Evolutionary conservation across 2,797 vertebrate genomes (phyloP).

Genomic region (Aplochiton taeniatus): DNA sequence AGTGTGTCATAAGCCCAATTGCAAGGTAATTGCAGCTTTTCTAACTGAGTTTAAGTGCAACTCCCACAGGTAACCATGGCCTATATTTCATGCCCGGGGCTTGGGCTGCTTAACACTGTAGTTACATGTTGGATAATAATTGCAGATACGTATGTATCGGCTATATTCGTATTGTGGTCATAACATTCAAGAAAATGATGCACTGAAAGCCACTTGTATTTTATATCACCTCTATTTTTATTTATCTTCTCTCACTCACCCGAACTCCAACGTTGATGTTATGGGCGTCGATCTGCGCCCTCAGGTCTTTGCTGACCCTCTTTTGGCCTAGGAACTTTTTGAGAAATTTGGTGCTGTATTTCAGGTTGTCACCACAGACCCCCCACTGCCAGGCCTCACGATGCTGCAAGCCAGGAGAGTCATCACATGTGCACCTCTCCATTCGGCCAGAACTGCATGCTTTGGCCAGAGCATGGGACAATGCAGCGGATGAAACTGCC

Average conservation of each 20-base stretch:
- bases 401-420: constrained; percentile 93
- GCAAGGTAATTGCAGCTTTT: constrained; percentile 27
- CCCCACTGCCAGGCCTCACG: constrained; percentile 98
- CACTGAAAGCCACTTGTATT: too few relatives aligned
- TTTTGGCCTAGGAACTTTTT: constrained; percentile 95
- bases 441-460: constrained; percentile 96
- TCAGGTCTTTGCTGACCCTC: constrained; percentile 91
- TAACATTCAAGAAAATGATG: too few relatives aligned
- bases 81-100: too few relatives aligned
- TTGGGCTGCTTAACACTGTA: too few relatives aligned
- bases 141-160: too few relatives aligned
- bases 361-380: constrained; percentile 96
- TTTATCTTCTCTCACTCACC: constrained; percentile 72
- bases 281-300: constrained; percentile 91
- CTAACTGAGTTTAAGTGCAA: constrained; percentile 41
- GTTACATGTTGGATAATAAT: too few relatives aligned
- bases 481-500: constrained; percentile 88
- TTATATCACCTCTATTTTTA: too few relatives aligned
- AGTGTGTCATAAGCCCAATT: constrained; percentile 40
- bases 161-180: too few relatives aligned
- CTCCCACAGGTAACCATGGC: constrained; percentile 5
- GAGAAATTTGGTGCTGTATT: constrained; percentile 96
- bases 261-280: constrained; percentile 95
- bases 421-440: constrained; percentile 98
- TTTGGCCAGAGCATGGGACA: constrained; percentile 92